phyloP scores from a whole-genome alignment of 2,888 invertebrate genomes.

The Hedya salicella region DNA sequence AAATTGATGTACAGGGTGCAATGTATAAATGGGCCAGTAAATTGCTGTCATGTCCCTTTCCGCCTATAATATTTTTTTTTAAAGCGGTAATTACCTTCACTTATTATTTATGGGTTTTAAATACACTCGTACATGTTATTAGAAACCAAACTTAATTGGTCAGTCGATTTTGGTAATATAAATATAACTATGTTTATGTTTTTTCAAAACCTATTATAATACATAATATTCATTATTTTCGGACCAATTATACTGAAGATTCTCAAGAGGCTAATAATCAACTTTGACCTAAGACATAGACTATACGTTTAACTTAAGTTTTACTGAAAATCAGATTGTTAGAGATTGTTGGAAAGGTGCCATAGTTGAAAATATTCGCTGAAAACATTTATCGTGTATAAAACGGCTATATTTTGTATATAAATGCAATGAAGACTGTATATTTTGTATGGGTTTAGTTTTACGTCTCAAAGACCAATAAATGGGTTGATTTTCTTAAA shows the following conservation, averaged over 20 bases:
- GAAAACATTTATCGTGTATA: slow-evolving; percentile 27
- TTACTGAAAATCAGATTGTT: slow-evolving; percentile 3
- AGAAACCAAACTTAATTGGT: too few relatives aligned
- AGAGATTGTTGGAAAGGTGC: slow-evolving; percentile 28
- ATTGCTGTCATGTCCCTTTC: too few relatives aligned
- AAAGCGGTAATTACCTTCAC: too few relatives aligned
- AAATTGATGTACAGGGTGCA: too few relatives aligned
- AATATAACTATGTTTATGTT: too few relatives aligned
- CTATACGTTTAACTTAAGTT: slow-evolving; percentile 7
- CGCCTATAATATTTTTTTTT: too few relatives aligned
- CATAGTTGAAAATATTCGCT: slow-evolving; percentile 32
- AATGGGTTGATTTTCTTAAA: slow-evolving; percentile 46
- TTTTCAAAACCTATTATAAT: too few relatives aligned
- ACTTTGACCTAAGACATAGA: slow-evolving; percentile 32
- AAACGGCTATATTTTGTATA: slow-evolving; percentile 64
- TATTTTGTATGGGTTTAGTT: slow-evolving; percentile 72
- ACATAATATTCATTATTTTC: slow-evolving; percentile 8
- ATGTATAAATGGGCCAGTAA: too few relatives aligned
- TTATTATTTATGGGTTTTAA: too few relatives aligned
- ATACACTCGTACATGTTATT: too few relatives aligned
- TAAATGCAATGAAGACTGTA: slow-evolving; percentile 77
- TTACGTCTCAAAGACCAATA: slow-evolving; percentile 48
- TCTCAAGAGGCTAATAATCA: slow-evolving; percentile 34
- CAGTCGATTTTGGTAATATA: too few relatives aligned
- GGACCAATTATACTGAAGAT: slow-evolving; percentile 23